These are phyloP conservation scores for Drosophila leontia DNA, from an alignment of 1,140 invertebrate genomes.

Conservation along the genomic window DNA sequence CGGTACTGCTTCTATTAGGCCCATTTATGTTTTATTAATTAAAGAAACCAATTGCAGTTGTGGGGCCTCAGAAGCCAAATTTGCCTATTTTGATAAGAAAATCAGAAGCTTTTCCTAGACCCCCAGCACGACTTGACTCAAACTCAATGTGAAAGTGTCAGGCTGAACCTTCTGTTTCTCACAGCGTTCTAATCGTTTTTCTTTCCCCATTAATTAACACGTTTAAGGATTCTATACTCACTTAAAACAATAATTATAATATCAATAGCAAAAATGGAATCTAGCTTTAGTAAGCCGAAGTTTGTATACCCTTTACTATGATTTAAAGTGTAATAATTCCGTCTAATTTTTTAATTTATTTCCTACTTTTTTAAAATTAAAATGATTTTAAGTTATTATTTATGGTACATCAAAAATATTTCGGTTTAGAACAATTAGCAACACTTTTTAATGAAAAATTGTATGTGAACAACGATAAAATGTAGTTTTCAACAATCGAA, in stretches of 20 bases:
- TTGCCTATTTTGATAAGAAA: not conserved
- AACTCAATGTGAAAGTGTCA: not conserved
- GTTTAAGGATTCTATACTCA: not conserved
- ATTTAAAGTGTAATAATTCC: too few species aligned
- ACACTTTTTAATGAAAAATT: not conserved
- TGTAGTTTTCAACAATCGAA: not conserved
- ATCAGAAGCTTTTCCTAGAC: not conserved
- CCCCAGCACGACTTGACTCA: not conserved
- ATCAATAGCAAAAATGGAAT: not conserved
- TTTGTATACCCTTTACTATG: too few species aligned
- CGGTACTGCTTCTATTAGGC: not conserved
- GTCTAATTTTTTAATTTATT: too few species aligned
- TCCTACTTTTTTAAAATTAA: too few species aligned
- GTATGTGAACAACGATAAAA: not conserved
- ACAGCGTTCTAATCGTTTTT: not conserved
- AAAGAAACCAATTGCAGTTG: slow-evolving; percentile 4
- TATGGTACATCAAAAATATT: too few species aligned
- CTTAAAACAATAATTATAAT: not conserved
- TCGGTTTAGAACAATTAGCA: not conserved
- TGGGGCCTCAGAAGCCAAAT: slow-evolving; percentile 9
- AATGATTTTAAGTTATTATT: too few species aligned
- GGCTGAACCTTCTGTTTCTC: not conserved
- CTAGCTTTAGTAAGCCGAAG: not conserved
- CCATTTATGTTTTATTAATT: slow-evolving; percentile 14
- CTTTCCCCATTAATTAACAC: not conserved